Evolutionary conservation across 2,113 vertebrate genomes (phyloP).

Genomic region (Hydrochoerus hydrochaeris): DNA sequence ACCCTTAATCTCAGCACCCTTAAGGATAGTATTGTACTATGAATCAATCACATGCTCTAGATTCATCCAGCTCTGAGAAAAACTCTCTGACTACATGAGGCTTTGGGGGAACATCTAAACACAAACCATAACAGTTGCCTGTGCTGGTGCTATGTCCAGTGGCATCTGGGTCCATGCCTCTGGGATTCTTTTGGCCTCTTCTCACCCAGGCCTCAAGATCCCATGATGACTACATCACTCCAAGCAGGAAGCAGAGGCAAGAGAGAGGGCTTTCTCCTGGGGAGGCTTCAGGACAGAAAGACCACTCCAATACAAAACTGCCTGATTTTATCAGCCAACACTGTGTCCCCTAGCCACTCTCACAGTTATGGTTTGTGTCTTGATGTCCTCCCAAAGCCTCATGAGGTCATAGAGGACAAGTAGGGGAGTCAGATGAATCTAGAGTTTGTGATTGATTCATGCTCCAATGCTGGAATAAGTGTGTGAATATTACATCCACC

Average conservation of each 20-base stretch:
- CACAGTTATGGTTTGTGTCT: no score
- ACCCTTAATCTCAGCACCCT: no score
- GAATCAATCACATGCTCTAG: neutral
- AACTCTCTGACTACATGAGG: neutral
- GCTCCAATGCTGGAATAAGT: neutral
- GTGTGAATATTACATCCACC: neutral
- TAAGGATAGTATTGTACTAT: neutral
- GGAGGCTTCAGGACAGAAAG: neutral
- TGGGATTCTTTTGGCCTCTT: neutral
- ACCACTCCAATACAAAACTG: neutral
- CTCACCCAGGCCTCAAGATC: no score
- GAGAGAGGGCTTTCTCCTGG: neutral
- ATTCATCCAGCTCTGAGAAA: neutral
- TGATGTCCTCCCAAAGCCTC: no score
- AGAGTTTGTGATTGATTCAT: neutral
- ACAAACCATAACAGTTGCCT: neutral
- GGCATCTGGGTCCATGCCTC: neutral
- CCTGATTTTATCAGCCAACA: neutral
- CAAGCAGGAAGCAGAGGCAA: neutral
- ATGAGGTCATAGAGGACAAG: no score
- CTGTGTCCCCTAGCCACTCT: neutral
- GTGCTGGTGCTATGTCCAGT: neutral
- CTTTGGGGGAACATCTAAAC: neutral
- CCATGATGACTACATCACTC: no score
- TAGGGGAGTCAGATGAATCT: neutral